A percentile compares a stretch with the other conserved stretches of the same genome.
Evolutionary conservation across 2,888 invertebrate genomes (phyloP).

Genomic region (Macropis europaea): DNA sequence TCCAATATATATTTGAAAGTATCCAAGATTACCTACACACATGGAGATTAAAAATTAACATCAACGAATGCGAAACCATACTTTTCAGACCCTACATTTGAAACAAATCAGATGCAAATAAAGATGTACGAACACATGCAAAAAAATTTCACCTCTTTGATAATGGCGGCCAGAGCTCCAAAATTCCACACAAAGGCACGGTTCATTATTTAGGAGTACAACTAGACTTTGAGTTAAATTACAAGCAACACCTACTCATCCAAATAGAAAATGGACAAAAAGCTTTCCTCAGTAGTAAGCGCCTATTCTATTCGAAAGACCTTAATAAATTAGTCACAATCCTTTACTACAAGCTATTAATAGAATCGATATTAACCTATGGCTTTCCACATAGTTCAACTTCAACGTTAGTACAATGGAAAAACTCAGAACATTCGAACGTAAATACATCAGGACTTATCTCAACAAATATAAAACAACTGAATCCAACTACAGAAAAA

Average conservation of each 20-base stretch:
- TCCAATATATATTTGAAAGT: conserved; percentile 9
- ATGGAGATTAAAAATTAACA: conserved; percentile 35
- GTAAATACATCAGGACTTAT: conserved; percentile 35
- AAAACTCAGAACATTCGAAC: conserved; percentile 25
- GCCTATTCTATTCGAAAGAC: neutral
- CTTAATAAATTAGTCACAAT: neutral
- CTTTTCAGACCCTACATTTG: conserved; percentile 12
- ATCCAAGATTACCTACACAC: conserved; percentile 7
- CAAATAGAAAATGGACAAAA: conserved; percentile 5
- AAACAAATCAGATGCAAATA: neutral
- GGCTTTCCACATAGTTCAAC: conserved; percentile 31
- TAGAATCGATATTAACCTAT: conserved; percentile 10
- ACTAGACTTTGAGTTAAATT: neutral
- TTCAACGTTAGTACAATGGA: conserved; percentile 27
- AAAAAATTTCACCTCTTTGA: too few species aligned
- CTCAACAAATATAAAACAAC: neutral
- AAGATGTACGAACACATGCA: too few species aligned
- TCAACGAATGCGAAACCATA: conserved; percentile 29
- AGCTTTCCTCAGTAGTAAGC: neutral
- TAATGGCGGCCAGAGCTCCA: neutral
- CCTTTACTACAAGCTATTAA: neutral
- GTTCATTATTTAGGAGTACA: conserved; percentile 2
- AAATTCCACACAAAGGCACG: neutral
- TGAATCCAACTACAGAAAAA: conserved; percentile 5
- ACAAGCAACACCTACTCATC: neutral